phyloP scores from a whole-genome alignment of 2,888 invertebrate species.

The Lepidonotus clava region DNA sequence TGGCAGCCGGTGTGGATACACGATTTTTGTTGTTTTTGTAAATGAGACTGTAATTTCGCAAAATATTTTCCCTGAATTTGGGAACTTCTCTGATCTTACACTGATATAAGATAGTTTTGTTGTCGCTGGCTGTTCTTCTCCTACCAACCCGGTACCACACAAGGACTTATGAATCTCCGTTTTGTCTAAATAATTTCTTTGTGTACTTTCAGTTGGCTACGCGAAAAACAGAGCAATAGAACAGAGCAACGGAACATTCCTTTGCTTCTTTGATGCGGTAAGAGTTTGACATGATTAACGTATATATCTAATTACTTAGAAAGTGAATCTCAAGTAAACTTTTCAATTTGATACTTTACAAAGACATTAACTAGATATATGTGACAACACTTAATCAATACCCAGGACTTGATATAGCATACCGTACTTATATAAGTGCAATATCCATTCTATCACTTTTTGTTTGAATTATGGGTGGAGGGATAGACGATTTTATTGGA shows the following conservation, averaged over 20 bases:
- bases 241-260: slow-evolving; percentile 84
- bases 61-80: no score
- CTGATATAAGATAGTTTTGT: background rate
- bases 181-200: background rate
- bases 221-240: slow-evolving; percentile 87
- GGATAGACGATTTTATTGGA: no score
- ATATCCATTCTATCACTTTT: no score
- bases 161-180: background rate
- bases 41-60: background rate
- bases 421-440: no score
- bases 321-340: no score
- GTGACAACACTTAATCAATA: no score
- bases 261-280: slow-evolving; percentile 90
- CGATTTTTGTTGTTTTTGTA: background rate
- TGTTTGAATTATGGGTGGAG: no score
- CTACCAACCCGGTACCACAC: background rate
- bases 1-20: background rate
- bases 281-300: no score
- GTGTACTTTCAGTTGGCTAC: slow-evolving; percentile 85
- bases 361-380: no score
- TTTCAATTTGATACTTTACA: no score
- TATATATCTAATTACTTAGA: no score
- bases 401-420: no score
- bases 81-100: background rate
- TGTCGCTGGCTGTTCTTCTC: background rate